Conservation (phyloP, 2,888 invertebrate genomes). For the Panopea generosa region DNA sequence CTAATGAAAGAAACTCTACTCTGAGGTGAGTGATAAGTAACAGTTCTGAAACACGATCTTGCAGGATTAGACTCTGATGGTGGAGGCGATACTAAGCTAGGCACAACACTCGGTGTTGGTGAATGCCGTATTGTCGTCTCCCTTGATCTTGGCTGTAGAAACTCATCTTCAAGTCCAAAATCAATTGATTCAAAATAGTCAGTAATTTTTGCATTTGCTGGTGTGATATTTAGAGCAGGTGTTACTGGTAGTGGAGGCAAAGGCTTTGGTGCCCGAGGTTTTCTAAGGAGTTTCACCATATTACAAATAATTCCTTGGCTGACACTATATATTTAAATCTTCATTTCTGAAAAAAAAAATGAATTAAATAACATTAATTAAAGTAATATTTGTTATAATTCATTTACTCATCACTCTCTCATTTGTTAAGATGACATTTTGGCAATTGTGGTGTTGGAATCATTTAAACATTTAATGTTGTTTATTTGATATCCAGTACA, state of each 20-base stretch:
- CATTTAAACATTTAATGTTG: too few species aligned
- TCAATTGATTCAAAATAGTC: slow-evolving; percentile 73
- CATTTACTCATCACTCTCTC: too few species aligned
- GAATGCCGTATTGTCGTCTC: slow-evolving; percentile 45
- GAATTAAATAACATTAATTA: too few species aligned
- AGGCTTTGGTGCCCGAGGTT: slow-evolving; percentile 74
- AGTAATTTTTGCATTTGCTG: slow-evolving; percentile 50
- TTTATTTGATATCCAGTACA: too few species aligned
- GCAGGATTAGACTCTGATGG: slow-evolving; percentile 75
- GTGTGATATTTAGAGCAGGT: slow-evolving; percentile 47
- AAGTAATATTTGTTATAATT: too few species aligned
- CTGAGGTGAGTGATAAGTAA: slow-evolving; percentile 62
- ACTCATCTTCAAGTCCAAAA: slow-evolving; percentile 63
- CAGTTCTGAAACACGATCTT: slow-evolving; percentile 45
- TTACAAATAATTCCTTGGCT: not conserved
- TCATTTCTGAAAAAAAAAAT: too few species aligned
- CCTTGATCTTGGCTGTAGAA: slow-evolving; percentile 38
- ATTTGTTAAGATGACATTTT: too few species aligned
- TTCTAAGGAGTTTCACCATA: slow-evolving; percentile 60
- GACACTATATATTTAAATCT: slow-evolving; percentile 2
- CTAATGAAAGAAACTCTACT: slow-evolving; percentile 68
- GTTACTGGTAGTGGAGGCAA: slow-evolving; percentile 63
- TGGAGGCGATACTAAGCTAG: slow-evolving; percentile 73
- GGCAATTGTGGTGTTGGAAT: too few species aligned
- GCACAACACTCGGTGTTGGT: slow-evolving; percentile 73